These are phyloP conservation scores for Macrotrachela quadricornifera DNA, from an alignment of 1,140 invertebrate genomes.

Conservation along the genomic window DNA sequence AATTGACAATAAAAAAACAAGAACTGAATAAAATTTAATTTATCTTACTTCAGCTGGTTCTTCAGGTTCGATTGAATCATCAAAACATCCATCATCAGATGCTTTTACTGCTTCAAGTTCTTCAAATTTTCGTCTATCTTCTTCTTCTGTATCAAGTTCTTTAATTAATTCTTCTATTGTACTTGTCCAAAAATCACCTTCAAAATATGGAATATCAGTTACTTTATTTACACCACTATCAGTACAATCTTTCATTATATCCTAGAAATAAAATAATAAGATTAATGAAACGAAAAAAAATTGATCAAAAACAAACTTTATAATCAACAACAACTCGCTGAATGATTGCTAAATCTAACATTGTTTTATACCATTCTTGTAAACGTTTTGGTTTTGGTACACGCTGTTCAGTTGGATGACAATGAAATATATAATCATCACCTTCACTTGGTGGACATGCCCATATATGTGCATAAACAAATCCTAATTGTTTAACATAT, in stretches of 20 bases:
- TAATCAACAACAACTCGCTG: constrained; percentile 95
- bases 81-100: constrained; percentile 17
- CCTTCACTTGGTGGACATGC: constrained; percentile 98
- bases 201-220: constrained; percentile 94
- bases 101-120: constrained; percentile 49
- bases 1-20: no score
- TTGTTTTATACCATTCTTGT: constrained; percentile 99
- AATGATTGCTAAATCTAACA: constrained; percentile 96
- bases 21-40: no score
- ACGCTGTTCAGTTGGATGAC: constrained; percentile 94
- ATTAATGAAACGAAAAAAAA: no score
- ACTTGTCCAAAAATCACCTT: constrained; percentile 99
- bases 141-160: constrained; percentile 27
- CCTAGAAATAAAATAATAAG: constrained; percentile 26
- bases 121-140: constrained; percentile 73
- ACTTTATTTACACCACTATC: constrained; percentile 84
- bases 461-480: constrained; percentile 78
- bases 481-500: constrained; percentile 85
- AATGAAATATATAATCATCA: constrained; percentile 99
- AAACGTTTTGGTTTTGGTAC: constrained; percentile 97
- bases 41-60: not conserved
- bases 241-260: constrained; percentile 60
- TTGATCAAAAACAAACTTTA: constrained; percentile 41
- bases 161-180: constrained; percentile 96
- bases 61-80: no score